A percentile compares a stretch with the other conserved stretches of the same genome.
These are phyloP conservation scores for Panthera uncia DNA, from an alignment of 2,113 vertebrate genomes.

Conservation along the genomic window DNA sequence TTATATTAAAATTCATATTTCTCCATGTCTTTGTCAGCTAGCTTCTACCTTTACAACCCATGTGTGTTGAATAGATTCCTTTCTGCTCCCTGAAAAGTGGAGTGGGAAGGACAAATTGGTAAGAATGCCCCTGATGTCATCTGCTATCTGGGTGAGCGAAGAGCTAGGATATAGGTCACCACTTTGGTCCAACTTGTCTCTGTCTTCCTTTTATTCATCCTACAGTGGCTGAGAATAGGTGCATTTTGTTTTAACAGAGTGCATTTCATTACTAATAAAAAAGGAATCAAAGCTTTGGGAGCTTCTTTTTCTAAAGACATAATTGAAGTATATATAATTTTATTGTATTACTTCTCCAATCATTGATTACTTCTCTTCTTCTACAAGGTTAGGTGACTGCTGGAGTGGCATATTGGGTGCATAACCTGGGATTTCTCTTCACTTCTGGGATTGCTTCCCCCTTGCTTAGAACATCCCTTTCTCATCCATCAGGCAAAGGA, in stretches of 20 bases:
- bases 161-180: background rate
- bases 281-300: background rate
- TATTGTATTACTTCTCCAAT: background rate
- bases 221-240: background rate
- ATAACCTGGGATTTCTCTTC: background rate
- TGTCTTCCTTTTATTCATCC: background rate
- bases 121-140: background rate
- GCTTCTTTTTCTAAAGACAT: background rate
- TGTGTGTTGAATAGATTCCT: background rate
- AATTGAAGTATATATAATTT: background rate
- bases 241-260: background rate
- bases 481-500: background rate
- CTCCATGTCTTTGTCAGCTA: background rate
- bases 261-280: background rate
- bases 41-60: background rate
- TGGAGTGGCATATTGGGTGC: background rate
- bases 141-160: background rate
- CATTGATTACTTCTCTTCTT: background rate
- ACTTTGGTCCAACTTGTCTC: background rate
- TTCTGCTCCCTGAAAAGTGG: background rate
- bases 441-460: background rate
- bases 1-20: background rate
- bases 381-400: background rate
- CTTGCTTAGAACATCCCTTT: background rate
- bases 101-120: background rate